phyloP scores from a whole-genome alignment of 2,113 vertebrate species.

The Osmerus mordax region DNA sequence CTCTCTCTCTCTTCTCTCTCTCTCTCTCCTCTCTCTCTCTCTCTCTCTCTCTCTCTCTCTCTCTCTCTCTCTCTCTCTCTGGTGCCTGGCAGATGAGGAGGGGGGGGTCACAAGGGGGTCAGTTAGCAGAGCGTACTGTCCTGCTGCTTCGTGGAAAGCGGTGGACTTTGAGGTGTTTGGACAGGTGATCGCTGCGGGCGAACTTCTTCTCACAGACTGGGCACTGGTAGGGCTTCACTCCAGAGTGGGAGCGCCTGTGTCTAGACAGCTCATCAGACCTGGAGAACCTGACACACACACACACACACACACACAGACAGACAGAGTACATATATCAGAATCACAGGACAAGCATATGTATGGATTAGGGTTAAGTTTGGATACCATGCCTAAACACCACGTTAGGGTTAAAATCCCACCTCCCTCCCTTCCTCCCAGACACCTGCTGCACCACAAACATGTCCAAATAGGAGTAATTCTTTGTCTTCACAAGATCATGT shows the following conservation, averaged over 20 bases:
- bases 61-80: not conserved
- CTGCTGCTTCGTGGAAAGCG: constrained; percentile 95
- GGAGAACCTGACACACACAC: constrained; percentile 81
- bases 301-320: constrained; percentile 5
- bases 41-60: no score
- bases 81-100: constrained; percentile 6
- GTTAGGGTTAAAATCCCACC: not conserved
- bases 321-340: not conserved
- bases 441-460: not conserved
- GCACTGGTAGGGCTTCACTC: constrained; percentile 97
- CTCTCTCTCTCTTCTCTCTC: no score
- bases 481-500: no score
- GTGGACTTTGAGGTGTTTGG: constrained; percentile 98
- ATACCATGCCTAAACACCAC: no score
- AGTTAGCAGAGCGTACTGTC: constrained; percentile 83
- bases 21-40: no score
- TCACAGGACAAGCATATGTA: no score
- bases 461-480: no score
- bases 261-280: constrained; percentile 94
- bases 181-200: constrained; percentile 97
- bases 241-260: constrained; percentile 94
- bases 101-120: constrained; percentile 61
- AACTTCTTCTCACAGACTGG: constrained; percentile 97
- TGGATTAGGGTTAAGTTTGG: no score
- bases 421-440: not conserved